These are phyloP conservation scores for Dipodomys stephensi DNA, from an alignment of 2,113 vertebrate genomes.

Conservation along the genomic window DNA sequence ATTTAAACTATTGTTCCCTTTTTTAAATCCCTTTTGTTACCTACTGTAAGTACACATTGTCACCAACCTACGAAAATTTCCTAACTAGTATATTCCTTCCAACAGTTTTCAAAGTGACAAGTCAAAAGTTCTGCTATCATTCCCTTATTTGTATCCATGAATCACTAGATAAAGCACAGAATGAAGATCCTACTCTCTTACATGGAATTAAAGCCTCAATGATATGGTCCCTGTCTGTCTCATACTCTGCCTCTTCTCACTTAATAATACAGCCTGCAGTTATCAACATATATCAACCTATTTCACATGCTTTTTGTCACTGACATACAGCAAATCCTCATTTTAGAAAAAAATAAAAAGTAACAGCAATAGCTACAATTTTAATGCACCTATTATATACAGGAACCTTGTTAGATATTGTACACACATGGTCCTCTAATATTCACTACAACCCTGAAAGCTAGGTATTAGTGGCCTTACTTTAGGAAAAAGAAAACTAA, in stretches of 20 bases:
- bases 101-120: constrained; percentile 27
- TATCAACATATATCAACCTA: constrained; percentile 11
- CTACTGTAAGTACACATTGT: not conserved
- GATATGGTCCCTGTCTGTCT: not conserved
- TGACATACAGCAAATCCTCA: constrained; percentile 11
- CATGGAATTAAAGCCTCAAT: constrained; percentile 4
- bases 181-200: not conserved
- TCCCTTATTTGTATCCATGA: constrained; percentile 17
- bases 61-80: not conserved
- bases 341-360: constrained; percentile 52
- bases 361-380: constrained; percentile 40
- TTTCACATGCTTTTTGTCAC: constrained; percentile 23
- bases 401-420: not conserved
- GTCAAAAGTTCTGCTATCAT: not conserved
- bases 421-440: constrained; percentile 39
- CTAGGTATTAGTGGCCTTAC: constrained; percentile 5
- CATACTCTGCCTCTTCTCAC: not conserved
- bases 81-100: not conserved
- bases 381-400: constrained; percentile 15
- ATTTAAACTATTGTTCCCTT: constrained; percentile 24
- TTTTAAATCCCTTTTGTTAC: not conserved
- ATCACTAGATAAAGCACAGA: not conserved
- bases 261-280: not conserved
- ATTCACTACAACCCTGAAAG: constrained; percentile 14
- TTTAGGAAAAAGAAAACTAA: constrained; percentile 50